Evolutionary conservation across 2,888 invertebrate species (phyloP), one percentile per base, ranked within the genome.

Genomic region (Phyllotreta striolata): DNA sequence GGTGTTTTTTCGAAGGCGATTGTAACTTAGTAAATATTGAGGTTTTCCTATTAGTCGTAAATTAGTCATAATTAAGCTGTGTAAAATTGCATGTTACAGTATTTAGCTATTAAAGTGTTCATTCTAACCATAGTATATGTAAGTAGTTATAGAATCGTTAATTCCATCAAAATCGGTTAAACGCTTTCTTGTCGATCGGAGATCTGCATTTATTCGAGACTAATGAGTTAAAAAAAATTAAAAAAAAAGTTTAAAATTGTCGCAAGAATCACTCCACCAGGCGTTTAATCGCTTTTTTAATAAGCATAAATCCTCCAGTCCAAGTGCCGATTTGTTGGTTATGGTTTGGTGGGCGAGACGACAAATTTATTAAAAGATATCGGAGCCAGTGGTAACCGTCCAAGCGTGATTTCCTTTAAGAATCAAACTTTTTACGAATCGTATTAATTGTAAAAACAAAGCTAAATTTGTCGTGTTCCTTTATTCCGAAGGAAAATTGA

Each of bases 341-440:
- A 67, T 69, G 71, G 70, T 72, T 71, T 66, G 64, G 59, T 66
- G 69, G 66, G 64, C 70, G 70, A 69, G 66, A 65, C 71, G 70
- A 69, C 70, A 67, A 70, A 73, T 72, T 73, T 69, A 69, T 73
- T 72, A 70, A 68, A 70, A 68, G 70, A 70, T 72, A 67, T 70
- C 62, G 62, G 46, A 66, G 66, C 59, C 55, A 67, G 59, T 51
- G 67, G 60, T 62, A 63, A 52, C 40, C 70, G 56, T 9, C 67
- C 67, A 68, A 70, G 61, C 73, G 64, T 71, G 68, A 70, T 71
- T 73, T 72, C 70, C 73, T 73, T 72, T 71, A 39, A 51, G 62
- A 41, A 41, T 24, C 24, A 44, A 56, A 12, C 66, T 67, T 68
- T 67, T 64, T 59, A 59, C 43, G 43, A 43, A 54, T 52, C 38